Evolutionary conservation across 2,113 vertebrate genomes (phyloP), one percentile per base, ranked within the genome.

Genomic region (Archocentrus centrarchus): DNA sequence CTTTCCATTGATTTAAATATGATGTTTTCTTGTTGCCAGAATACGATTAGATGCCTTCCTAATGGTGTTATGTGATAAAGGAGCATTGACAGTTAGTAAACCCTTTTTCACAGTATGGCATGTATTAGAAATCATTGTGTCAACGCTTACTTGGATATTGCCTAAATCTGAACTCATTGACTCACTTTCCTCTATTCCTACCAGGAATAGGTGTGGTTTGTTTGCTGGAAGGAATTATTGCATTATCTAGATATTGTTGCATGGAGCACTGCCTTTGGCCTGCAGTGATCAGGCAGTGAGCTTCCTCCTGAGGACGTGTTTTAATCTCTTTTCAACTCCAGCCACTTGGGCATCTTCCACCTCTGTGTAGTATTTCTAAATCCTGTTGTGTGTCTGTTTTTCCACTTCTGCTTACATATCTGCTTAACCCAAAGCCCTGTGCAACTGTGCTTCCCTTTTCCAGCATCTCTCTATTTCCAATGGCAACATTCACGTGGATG

Each of bases 391-490:
- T 55, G 47, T 73, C 18, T 30, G 47, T 9, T 27, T 73, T 55
- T 55, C 53, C 66, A 35, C 44, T 73, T 18, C 17, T 14, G 66
- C 0, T 53, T 11, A 32, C 66, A 55, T 11, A 73, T 1, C 47
- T 55, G 6, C 47, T 55, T 73, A 55, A 55, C 18, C 32, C 27
- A 73, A 30, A 9, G 27, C 39, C 7, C 17, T 41, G 14, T 14
- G 4, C 59, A 39, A 82, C 59, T 37, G 27, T 32, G 41, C 62
- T 24, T 47, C 13, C 90, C 41, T 91, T 47, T 88, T 93, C 55
- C 91, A 99, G 98, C 98, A 99, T 92, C 96, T 99, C 57, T 99
- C 98, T 0, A 92, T 97, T 66, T 96, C 97, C 84, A 98, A 97
- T 89, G 96, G 97, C 80, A 97, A 91, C 91, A 96, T 96, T 93